Evolutionary conservation across 2,113 vertebrate species (phyloP).

Genomic region (Neotoma lepida): DNA sequence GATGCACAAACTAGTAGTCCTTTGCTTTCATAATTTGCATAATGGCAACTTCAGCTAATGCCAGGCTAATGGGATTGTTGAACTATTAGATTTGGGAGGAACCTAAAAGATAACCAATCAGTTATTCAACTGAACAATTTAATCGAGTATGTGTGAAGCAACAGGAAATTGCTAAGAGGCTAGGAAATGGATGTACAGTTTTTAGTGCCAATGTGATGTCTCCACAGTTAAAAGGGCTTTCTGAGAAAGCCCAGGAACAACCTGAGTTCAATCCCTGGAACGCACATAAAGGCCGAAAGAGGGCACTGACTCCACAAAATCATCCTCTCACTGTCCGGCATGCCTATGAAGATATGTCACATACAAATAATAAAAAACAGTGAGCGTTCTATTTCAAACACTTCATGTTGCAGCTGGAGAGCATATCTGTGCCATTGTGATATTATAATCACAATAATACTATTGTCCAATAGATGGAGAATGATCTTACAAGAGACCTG

Average conservation of each 20-base stretch:
- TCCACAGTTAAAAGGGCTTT: neutral
- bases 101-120: neutral
- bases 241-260: neutral
- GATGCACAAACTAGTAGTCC: neutral
- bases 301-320: neutral
- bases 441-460: too few relatives aligned
- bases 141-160: neutral
- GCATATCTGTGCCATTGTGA: neutral
- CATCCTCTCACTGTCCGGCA: neutral
- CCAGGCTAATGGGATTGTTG: neutral
- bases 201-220: neutral
- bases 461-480: neutral
- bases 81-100: neutral
- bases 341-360: too few relatives aligned
- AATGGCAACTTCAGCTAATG: too few relatives aligned
- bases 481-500: neutral
- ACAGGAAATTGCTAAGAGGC: neutral
- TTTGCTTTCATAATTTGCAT: neutral
- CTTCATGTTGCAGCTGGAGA: neutral
- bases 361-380: neutral
- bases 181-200: neutral
- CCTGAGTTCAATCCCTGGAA: neutral
- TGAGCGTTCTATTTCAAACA: neutral
- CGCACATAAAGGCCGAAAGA: neutral
- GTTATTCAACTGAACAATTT: neutral